These are phyloP conservation scores for Taenioides sp. DNA, from an alignment of 2,797 vertebrate species.

Conservation along the genomic window DNA sequence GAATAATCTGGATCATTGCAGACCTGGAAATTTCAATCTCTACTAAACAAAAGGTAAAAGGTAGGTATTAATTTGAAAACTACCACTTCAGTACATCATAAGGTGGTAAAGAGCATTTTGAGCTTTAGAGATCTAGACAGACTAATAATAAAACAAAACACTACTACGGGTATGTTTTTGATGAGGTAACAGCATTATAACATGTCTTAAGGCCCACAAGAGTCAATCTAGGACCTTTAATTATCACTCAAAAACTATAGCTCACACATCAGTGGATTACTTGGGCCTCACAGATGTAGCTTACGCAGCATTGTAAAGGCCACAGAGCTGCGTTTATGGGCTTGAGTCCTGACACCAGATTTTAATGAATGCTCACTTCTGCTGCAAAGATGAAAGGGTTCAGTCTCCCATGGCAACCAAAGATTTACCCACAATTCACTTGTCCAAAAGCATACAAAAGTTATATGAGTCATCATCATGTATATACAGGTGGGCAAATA, in stretches of 20 bases:
- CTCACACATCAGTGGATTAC: conserved; percentile 36
- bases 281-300: conserved; percentile 4
- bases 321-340: conserved; percentile 43
- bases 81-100: too few species aligned
- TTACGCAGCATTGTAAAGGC: conserved; percentile 43
- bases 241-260: not conserved
- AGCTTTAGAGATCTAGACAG: too few species aligned
- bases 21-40: not conserved
- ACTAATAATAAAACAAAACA: too few species aligned
- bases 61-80: too few species aligned
- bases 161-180: too few species aligned
- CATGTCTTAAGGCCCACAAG: too few species aligned
- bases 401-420: conserved; percentile 27
- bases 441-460: conserved; percentile 43
- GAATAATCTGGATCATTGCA: too few species aligned
- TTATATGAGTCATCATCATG: conserved; percentile 56
- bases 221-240: too few species aligned
- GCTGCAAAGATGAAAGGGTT: conserved; percentile 40
- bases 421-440: conserved; percentile 43
- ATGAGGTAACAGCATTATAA: too few species aligned
- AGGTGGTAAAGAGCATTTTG: too few species aligned
- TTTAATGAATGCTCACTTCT: conserved; percentile 42
- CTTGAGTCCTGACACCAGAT: conserved; percentile 40
- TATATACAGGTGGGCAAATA: too few species aligned
- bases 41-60: too few species aligned